Conservation (phyloP, 1,140 invertebrate genomes). For the Pachyrhynchus sulphureomaculatus region DNA sequence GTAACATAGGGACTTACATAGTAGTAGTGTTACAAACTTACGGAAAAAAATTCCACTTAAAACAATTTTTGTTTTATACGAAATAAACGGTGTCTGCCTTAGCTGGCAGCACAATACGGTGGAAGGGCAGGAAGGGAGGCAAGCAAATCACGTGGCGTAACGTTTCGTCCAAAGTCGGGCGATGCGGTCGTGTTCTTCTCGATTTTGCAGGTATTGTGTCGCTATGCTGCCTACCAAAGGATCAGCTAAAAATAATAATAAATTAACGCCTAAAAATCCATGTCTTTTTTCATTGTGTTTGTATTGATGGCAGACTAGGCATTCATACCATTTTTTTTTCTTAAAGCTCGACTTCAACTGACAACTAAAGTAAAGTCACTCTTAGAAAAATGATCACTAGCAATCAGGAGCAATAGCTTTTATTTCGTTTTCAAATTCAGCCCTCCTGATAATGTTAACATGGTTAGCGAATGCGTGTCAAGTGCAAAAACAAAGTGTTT, state of each 20-base stretch:
- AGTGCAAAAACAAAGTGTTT: too few species aligned
- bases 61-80: slow-evolving; percentile 6
- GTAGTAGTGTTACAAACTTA: slow-evolving; percentile 8
- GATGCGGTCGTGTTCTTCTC: slow-evolving; percentile 96
- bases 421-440: too few species aligned
- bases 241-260: slow-evolving; percentile 72
- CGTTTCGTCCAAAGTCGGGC: slow-evolving; percentile 97
- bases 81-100: slow-evolving; percentile 39
- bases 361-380: too few species aligned
- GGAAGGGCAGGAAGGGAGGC: slow-evolving; percentile 18
- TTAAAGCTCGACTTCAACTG: too few species aligned
- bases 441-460: too few species aligned
- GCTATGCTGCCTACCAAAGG: slow-evolving; percentile 97
- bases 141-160: slow-evolving; percentile 83
- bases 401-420: too few species aligned
- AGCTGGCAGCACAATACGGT: slow-evolving; percentile 41
- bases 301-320: too few species aligned
- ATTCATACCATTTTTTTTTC: too few species aligned
- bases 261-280: too few species aligned
- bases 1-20: slow-evolving; percentile 8
- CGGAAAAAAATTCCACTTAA: slow-evolving; percentile 9
- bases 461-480: too few species aligned
- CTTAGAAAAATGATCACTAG: too few species aligned
- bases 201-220: slow-evolving; percentile 95
- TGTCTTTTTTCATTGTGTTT: too few species aligned